Base-by-base conservation (phyloP, 2,113 vertebrate genomes). In the Vanacampus margaritifer region DNA sequence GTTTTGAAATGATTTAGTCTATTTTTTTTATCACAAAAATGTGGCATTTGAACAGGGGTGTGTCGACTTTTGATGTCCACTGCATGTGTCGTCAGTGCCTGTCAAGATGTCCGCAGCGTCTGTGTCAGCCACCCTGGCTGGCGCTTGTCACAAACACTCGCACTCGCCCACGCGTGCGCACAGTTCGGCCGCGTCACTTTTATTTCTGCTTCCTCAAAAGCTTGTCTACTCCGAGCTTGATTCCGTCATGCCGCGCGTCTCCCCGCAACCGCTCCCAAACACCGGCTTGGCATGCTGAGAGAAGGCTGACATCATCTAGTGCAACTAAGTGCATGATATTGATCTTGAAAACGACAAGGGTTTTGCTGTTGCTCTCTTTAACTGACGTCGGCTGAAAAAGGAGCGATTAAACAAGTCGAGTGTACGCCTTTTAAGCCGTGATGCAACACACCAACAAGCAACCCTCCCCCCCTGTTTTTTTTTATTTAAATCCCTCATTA, bases 281-380 rank as follows among this genome's bases (percentile, higher is more conserved):
- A 45, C 46, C 13, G 48, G 65, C 21, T 64, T 48, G 72, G 73
- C 83, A 23, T 39, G 21, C 58, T 23, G 36, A 39, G 58, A 60
- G 58, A 37, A 69, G 54, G 81, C 87, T 90, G 87, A 89, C 76
- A 78, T 90, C 82, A 88, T 80, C 79, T 61, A 65, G 50, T 39
- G 21, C 36, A 61, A 56, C 66, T 65, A 71, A 87, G 73, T 39
- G 68, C 58, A 70, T 80, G 72, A 60, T 79, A 86, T 87, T 83
- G 86, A 90, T 90, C 76, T 57, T 39, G 19, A 37, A n/a, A 39
- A 35, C 16, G 13, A 9, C 11, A 17, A 37, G 21, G 6, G 32
- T 59, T n/a, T 19, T 61, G 58, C 37, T 36, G 58, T n/a, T 23
- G 58, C 21, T 23, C 17, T 54, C 12, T 23, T 37, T 5, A 13